A percentile compares a stretch with the other conserved stretches of the same genome.
These are phyloP conservation scores for Turritopsis rubra DNA, from an alignment of 30 jellyfish, hydroid and myxozoan genomes.

Conservation along the genomic window DNA sequence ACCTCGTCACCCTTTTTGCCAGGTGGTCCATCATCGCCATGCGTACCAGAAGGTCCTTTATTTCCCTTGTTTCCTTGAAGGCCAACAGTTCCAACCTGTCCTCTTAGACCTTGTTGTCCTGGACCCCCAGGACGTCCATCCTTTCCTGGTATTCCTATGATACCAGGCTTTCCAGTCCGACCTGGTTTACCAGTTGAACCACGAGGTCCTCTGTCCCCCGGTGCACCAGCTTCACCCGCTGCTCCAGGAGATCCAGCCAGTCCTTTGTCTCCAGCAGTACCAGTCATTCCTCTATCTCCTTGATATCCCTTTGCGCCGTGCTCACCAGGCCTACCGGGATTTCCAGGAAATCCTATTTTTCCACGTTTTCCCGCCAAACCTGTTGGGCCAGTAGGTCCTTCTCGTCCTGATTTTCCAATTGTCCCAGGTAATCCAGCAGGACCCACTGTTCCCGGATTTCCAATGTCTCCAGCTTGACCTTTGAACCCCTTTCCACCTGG, in stretches of 20 bases:
- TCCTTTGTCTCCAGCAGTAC: background rate
- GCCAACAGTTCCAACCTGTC: background rate
- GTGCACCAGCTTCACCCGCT: background rate
- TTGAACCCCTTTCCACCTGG: background rate
- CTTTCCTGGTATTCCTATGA: background rate
- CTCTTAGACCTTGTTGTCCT: background rate
- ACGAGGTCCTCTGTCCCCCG: background rate
- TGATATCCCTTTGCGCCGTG: background rate
- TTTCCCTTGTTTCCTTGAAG: background rate
- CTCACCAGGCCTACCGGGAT: background rate
- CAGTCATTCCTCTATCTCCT: background rate
- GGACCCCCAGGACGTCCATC: background rate
- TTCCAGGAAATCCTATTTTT: background rate
- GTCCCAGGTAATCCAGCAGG: background rate
- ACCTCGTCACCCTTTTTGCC: background rate
- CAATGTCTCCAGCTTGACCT: background rate
- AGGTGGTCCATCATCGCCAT: background rate
- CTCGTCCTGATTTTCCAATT: background rate
- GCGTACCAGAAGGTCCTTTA: background rate
- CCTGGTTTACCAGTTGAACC: background rate
- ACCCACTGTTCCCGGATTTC: background rate
- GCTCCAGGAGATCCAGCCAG: background rate
- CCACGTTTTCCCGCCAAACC: background rate
- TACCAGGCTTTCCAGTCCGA: background rate
- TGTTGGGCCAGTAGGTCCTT: background rate